Evolutionary conservation across 2,113 vertebrate genomes (phyloP), one percentile per base, ranked within the genome.

Genomic region (Pteruthius melanotis): DNA sequence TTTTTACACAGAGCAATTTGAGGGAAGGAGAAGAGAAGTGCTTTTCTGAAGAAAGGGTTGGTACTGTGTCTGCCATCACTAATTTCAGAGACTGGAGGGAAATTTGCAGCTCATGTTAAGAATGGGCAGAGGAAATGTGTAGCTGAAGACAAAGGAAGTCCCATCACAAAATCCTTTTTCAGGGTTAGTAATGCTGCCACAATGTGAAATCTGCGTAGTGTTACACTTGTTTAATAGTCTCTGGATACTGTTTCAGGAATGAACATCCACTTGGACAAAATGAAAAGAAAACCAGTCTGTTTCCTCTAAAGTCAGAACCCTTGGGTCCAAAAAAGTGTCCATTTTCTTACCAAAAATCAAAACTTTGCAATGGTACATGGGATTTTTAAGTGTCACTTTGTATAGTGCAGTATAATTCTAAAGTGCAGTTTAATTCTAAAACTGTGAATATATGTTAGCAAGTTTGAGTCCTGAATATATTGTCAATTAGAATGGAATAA

Each of bases 341-440:
- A 2, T 27, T 66, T 11, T 47, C 44, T 68, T 89, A 21, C 14
- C 11, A 77, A 63, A 72, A 90, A 45, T n/a, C 15, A 49, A 63
- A 79, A 31, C 11, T 79, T 70, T 42, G 4, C 39, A 39, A 16
- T 15, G n/a, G 42, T 30, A 64, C 7, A 1, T 64, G 26, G 28
- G 23, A 53, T 91, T 93, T 75, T 1, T 74, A 70, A 45, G 13
- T 40, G 28, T 45, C 42, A 63, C 9, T 89, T 80, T 83, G 13
- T 63, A n/a, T 57, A 49, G 7, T 0, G 0, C n/a, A 56, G 16
- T 53, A 7, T 11, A 86, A 53, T 65, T 22, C n/a, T 53, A 19
- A 35, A 64, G 13, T 0, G 0, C 44, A 68, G 31, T 35, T 4
- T 19, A 77, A 56, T 81, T 21, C 26, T 56, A n/a, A 76, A 76